Base-by-base conservation (phyloP, 2,888 invertebrate species). In the Chalcis sispes region DNA sequence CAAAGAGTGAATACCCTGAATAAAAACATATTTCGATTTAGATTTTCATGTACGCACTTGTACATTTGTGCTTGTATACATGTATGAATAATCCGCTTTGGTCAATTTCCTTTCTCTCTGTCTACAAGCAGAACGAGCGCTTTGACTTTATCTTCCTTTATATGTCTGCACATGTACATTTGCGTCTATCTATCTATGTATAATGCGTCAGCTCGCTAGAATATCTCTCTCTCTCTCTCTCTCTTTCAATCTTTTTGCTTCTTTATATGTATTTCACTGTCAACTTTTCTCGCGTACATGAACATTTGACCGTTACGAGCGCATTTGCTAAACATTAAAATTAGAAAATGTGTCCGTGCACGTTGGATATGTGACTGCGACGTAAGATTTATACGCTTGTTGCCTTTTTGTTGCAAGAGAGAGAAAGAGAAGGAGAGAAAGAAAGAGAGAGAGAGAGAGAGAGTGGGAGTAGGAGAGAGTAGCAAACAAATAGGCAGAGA, bases 21-120 rank as follows among this genome's bases (percentile, higher is more conserved):
- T 71, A 72, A 77, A 77, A 77, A 75, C 75, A 75, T 75, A 75
- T 77, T 75, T 77, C 77, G 77, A 75, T 77, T 72, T 72, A 42
- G 42, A 52, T 46, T 36, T 32, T 29, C 62, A n/a, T 29, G 48
- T 40, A 58, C 52, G 58, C 13, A 42, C 46, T 27, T 50, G 56
- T 61, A 62, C 56, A 36, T 36, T 7, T 36, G 10, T 36, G 10
- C 10, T 7, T 36, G 10, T 36, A 36, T 36, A 36, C 10, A 48
- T 50, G 15, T 69, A 69, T 72, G 73, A 77, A n/a, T n/a, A n/a
- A 77, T 66, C 70, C 61, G 61, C 66, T 70, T 73, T 73, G 59
- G 58, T 52, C 67, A 67, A 54, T 62, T 48, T 27, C 58, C 54
- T 48, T 67, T 56, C 29, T 32, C 20, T 18, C 46, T 46, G 46